phyloP scores from a whole-genome alignment of 2,888 invertebrate genomes.

The Tortricodes alternella region DNA sequence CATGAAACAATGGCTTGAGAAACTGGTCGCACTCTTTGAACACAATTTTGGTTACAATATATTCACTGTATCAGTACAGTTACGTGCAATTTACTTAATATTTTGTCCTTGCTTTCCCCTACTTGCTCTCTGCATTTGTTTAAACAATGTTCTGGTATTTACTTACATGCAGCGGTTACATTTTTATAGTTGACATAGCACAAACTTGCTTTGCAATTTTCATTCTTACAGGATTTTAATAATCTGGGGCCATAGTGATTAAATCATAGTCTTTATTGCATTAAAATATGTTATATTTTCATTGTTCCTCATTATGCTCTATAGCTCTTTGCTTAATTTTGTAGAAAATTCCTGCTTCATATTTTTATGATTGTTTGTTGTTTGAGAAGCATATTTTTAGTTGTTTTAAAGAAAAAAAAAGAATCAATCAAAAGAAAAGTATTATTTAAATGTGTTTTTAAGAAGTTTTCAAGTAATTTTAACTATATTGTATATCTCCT shows the following conservation, averaged over 20 bases:
- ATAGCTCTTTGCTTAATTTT: no score
- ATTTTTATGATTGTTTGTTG: neutral
- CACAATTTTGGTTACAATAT: slow-evolving; percentile 25
- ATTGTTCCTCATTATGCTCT: no score
- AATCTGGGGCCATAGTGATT: no score
- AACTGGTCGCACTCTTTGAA: slow-evolving; percentile 29
- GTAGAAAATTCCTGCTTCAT: no score
- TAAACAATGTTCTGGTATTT: slow-evolving; percentile 12
- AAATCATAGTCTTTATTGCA: no score
- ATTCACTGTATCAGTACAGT: no score
- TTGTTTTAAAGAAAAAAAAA: neutral
- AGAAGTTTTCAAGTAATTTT: neutral
- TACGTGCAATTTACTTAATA: slow-evolving; percentile 2
- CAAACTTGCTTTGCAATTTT: neutral
- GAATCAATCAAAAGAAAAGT: neutral
- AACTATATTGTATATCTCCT: no score
- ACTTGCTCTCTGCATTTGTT: slow-evolving; percentile 12
- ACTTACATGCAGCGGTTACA: no score
- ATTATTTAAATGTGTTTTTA: neutral
- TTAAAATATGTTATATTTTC: no score
- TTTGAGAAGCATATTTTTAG: neutral
- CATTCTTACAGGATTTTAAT: no score
- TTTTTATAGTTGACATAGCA: no score
- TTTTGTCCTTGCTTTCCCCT: slow-evolving; percentile 20
- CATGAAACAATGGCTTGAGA: slow-evolving; percentile 33